Percentiles rank a stretch among this genome's conserved stretches.
Conservation (phyloP, 2,888 invertebrate species). For the Drosophila recens region DNA sequence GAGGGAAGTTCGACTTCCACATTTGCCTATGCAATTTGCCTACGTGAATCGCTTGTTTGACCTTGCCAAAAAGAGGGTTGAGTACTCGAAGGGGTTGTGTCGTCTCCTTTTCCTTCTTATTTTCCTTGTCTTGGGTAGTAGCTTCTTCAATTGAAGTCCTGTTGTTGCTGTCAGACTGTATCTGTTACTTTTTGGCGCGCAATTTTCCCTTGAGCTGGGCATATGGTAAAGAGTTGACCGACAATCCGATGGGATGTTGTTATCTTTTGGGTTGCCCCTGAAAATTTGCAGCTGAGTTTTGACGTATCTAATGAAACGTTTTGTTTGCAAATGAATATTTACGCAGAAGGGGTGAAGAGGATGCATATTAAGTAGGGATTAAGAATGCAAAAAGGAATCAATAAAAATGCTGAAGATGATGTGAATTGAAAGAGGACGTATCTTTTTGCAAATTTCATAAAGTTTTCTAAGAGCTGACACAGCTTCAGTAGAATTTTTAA, state of each 20-base stretch:
- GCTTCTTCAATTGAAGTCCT: slow-evolving; percentile 62
- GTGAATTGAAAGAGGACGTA: not conserved
- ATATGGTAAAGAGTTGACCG: slow-evolving; percentile 75
- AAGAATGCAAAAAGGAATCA: slow-evolving; percentile 13
- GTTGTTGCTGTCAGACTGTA: slow-evolving; percentile 27
- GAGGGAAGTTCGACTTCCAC: slow-evolving; percentile 15
- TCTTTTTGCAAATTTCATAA: not conserved
- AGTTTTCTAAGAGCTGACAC: too few species aligned
- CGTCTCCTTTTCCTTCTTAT: slow-evolving; percentile 15
- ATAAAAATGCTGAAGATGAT: not conserved
- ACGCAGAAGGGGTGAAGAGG: slow-evolving; percentile 3
- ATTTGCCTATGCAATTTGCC: slow-evolving; percentile 76
- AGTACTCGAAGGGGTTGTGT: slow-evolving; percentile 44
- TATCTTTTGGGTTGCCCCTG: slow-evolving; percentile 20
- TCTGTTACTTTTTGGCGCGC: slow-evolving; percentile 76
- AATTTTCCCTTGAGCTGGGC: slow-evolving; percentile 58
- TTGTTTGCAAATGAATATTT: slow-evolving; percentile 37
- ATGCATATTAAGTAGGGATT: slow-evolving; percentile 34
- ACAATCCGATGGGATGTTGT: slow-evolving; percentile 47
- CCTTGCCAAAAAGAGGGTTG: slow-evolving; percentile 62
- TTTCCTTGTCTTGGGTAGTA: slow-evolving; percentile 50
- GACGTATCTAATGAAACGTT: slow-evolving; percentile 51
- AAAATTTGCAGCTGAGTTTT: slow-evolving; percentile 50
- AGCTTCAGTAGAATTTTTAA: too few species aligned
- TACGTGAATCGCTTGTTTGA: slow-evolving; percentile 53